Conservation (phyloP, 2,113 vertebrate species). For the Ellobius talpinus region DNA sequence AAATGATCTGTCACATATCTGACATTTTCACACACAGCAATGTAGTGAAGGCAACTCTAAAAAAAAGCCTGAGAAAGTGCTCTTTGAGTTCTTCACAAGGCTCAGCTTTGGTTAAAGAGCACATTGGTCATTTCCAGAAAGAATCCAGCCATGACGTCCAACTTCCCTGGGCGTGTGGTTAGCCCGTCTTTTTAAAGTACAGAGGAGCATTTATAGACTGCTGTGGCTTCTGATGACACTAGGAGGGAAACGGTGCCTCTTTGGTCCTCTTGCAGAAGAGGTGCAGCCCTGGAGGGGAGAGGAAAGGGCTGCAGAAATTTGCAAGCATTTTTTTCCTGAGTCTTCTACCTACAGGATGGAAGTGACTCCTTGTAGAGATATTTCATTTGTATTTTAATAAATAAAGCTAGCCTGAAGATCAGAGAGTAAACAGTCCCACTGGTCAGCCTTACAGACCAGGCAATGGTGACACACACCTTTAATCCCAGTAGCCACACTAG, state of each 20-base stretch:
- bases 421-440: too few species aligned
- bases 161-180: rapidly evolving
- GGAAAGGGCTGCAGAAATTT: rapidly evolving
- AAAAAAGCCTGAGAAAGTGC: not conserved
- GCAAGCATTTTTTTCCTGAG: rapidly evolving
- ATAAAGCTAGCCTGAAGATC: too few species aligned
- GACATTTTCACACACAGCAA: not conserved
- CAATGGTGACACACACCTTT: too few species aligned
- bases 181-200: rapidly evolving
- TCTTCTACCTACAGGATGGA: not conserved
- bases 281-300: rapidly evolving
- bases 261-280: not conserved
- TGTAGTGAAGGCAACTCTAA: not conserved
- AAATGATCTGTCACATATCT: not conserved
- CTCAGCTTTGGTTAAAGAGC: not conserved
- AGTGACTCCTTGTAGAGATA: not conserved
- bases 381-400: too few species aligned
- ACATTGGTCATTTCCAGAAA: rapidly evolving
- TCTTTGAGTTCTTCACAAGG: rapidly evolving
- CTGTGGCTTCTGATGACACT: rapidly evolving
- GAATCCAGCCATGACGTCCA: rapidly evolving
- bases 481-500: too few species aligned
- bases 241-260: not conserved
- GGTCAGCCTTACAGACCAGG: too few species aligned
- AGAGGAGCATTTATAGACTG: not conserved